Evolutionary conservation across 1,140 invertebrate genomes (phyloP).

Genomic region (Drosophila willistoni): DNA sequence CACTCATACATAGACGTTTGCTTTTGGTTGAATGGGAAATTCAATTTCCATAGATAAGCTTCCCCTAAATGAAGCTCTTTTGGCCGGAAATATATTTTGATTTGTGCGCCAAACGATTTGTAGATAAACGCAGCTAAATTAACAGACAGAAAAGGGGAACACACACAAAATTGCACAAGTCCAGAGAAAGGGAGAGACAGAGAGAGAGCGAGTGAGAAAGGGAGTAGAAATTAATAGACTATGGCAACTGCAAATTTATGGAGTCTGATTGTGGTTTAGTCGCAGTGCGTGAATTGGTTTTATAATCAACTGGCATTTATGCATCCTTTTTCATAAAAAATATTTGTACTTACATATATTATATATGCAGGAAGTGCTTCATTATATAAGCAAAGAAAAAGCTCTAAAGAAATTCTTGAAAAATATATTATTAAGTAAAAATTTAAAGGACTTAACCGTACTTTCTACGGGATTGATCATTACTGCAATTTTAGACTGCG

Average conservation of each 20-base stretch:
- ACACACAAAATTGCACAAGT: constrained; percentile 4
- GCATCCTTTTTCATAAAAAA: not conserved
- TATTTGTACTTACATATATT: too few relatives aligned
- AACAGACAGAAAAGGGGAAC: constrained; percentile 1
- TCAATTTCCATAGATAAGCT: constrained; percentile 21
- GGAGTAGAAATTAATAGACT: constrained; percentile 13
- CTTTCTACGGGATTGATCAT: too few relatives aligned
- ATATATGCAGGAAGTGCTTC: too few relatives aligned
- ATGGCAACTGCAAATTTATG: constrained; percentile 16
- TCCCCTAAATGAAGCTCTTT: constrained; percentile 17
- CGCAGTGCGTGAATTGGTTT: constrained; percentile 14
- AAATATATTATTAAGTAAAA: too few relatives aligned
- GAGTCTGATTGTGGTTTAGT: constrained; percentile 17
- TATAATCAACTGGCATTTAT: not conserved
- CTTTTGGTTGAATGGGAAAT: constrained; percentile 9
- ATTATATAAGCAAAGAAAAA: too few relatives aligned
- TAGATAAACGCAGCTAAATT: constrained; percentile 23
- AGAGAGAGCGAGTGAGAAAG: not conserved
- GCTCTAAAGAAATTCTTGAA: too few relatives aligned
- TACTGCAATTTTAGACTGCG: too few relatives aligned
- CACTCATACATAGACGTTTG: not conserved
- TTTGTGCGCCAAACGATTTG: constrained; percentile 23
- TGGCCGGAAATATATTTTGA: constrained; percentile 19
- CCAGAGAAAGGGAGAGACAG: not conserved
- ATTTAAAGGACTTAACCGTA: too few relatives aligned